phyloP scores from a whole-genome alignment of 2,888 invertebrate genomes.

The Plebejus melissa region DNA sequence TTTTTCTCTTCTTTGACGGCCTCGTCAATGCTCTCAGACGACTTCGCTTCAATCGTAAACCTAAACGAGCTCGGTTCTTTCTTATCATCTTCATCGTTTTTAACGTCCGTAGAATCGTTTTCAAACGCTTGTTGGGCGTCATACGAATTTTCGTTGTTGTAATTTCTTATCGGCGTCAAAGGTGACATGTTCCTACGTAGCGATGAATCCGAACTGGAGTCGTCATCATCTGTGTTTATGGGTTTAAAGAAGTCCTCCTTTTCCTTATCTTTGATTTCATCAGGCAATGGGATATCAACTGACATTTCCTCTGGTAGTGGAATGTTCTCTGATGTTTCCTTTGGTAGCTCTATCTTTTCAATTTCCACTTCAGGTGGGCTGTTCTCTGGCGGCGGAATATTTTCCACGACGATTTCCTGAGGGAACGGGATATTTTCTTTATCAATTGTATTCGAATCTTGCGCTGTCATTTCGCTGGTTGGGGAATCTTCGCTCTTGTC shows the following conservation, averaged over 20 bases:
- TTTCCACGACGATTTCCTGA: conserved; percentile 60
- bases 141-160: conserved; percentile 70
- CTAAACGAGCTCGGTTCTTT: conserved; percentile 63
- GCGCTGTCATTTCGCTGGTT: conserved; percentile 60
- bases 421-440: conserved; percentile 57
- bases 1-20: conserved; percentile 51
- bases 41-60: conserved; percentile 64
- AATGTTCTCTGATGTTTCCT: conserved; percentile 47
- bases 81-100: conserved; percentile 52
- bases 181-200: conserved; percentile 70
- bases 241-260: conserved; percentile 59
- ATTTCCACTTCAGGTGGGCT: conserved; percentile 65
- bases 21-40: conserved; percentile 52
- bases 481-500: conserved; percentile 49
- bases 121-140: conserved; percentile 73
- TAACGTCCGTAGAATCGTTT: conserved; percentile 52
- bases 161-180: conserved; percentile 69
- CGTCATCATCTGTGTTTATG: conserved; percentile 59
- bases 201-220: conserved; percentile 67
- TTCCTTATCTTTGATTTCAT: conserved; percentile 47
- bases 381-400: conserved; percentile 51
- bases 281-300: conserved; percentile 54
- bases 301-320: conserved; percentile 41
- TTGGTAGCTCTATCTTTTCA: conserved; percentile 58
- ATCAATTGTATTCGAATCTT: conserved; percentile 53